Conservation (phyloP, 2,797 vertebrate genomes). For the Gorsachius magnificus region DNA sequence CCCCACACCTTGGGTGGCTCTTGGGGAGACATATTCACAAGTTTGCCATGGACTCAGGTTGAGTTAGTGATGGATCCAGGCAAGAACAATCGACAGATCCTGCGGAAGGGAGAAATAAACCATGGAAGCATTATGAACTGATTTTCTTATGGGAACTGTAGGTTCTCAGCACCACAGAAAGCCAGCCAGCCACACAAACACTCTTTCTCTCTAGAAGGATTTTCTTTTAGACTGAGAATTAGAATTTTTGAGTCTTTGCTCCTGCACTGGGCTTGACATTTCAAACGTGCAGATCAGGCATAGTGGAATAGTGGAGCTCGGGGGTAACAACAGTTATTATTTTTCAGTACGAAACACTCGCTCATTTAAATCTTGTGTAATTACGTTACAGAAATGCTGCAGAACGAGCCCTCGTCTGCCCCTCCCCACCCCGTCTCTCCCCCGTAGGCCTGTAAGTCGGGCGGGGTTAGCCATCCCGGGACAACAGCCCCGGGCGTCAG, state of each 20-base stretch:
- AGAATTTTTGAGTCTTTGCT: neutral
- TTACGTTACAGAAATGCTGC: neutral
- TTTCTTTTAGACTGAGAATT: neutral
- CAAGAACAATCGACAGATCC: neutral
- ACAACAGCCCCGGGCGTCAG: neutral
- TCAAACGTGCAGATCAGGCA: neutral
- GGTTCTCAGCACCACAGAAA: neutral
- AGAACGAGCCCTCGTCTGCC: neutral
- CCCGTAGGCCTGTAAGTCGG: fast-evolving
- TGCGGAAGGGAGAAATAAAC: neutral
- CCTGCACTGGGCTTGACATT: neutral
- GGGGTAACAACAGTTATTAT: neutral
- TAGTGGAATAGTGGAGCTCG: neutral
- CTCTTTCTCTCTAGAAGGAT: neutral
- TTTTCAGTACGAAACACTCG: neutral
- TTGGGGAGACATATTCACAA: neutral
- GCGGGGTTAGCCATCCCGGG: neutral
- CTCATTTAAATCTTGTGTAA: neutral
- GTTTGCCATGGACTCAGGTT: neutral
- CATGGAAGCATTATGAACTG: neutral
- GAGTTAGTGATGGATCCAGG: neutral
- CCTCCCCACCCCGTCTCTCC: neutral
- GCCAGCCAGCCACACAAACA: neutral
- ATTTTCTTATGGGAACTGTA: neutral
- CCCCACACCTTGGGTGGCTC: neutral